These are phyloP conservation scores for Lutjanus campechanus DNA, from an alignment of 2,797 vertebrate genomes.

Conservation along the genomic window DNA sequence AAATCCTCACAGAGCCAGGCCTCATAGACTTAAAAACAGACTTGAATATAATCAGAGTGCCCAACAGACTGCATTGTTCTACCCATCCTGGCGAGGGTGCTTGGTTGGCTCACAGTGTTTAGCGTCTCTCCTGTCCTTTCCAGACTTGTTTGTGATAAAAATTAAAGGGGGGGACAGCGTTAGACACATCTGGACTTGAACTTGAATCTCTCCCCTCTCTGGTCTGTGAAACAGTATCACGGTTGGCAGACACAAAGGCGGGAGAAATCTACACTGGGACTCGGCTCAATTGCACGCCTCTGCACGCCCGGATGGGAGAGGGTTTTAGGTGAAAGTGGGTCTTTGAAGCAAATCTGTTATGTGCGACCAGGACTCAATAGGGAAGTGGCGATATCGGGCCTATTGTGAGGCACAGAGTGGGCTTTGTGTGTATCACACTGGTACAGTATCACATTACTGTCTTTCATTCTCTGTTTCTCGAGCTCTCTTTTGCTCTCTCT, in stretches of 20 bases:
- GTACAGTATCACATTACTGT: constrained; percentile 64
- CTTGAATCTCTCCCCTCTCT: constrained; percentile 42
- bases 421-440: constrained; percentile 75
- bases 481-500: constrained; percentile 42
- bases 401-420: constrained; percentile 70
- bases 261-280: constrained; percentile 35
- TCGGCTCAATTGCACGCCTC: constrained; percentile 27
- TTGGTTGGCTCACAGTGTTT: neutral
- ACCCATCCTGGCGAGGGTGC: constrained; percentile 16
- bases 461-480: constrained; percentile 64
- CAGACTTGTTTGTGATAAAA: constrained; percentile 17
- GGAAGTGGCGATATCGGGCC: constrained; percentile 64
- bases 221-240: constrained; percentile 44
- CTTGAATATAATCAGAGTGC: constrained; percentile 35
- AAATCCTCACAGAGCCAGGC: constrained; percentile 50
- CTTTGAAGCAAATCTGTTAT: constrained; percentile 70
- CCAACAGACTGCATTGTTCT: constrained; percentile 58
- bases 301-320: constrained; percentile 26
- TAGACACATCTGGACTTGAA: constrained; percentile 41
- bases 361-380: constrained; percentile 55
- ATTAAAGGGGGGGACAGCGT: constrained; percentile 7
- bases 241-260: constrained; percentile 20
- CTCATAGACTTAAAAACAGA: constrained; percentile 41
- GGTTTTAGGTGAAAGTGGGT: constrained; percentile 52
- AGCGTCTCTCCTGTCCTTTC: constrained; percentile 20